Conservation (phyloP, 2,113 vertebrate genomes). For the Amia ocellicauda region DNA sequence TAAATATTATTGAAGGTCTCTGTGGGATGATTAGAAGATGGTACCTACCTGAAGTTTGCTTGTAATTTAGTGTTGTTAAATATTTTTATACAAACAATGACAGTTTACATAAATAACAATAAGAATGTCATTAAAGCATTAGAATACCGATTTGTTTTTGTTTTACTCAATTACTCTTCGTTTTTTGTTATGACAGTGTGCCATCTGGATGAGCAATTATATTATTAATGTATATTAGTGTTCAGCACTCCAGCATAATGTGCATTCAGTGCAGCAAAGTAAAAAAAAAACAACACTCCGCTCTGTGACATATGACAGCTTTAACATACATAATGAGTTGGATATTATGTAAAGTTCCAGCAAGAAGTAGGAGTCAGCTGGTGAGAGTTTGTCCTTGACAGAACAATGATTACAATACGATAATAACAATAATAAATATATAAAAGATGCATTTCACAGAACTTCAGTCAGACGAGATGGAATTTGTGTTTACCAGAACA, state of each 20-base stretch:
- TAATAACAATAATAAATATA: no score
- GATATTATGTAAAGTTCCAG: neutral
- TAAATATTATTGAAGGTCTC: no score
- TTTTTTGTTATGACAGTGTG: neutral
- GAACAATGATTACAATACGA: no score
- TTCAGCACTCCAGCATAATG: neutral
- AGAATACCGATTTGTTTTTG: neutral
- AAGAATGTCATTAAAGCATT: neutral
- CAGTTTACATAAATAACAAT: neutral
- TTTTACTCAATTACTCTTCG: neutral
- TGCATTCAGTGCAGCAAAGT: neutral
- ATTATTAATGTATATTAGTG: neutral
- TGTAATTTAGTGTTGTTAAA: no score
- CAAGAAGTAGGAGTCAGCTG: neutral
- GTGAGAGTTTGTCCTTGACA: neutral
- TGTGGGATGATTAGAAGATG: no score
- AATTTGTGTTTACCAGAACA: conserved; percentile 81
- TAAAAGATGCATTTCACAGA: no score
- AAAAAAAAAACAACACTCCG: neutral
- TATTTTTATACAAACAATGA: no score
- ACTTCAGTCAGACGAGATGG: neutral
- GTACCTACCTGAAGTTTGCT: no score
- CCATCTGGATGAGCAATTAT: conserved; percentile 11
- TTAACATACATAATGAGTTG: neutral
- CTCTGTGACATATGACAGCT: neutral